phyloP scores from a whole-genome alignment of 2,888 invertebrate species.

The Griposia aprilina region DNA sequence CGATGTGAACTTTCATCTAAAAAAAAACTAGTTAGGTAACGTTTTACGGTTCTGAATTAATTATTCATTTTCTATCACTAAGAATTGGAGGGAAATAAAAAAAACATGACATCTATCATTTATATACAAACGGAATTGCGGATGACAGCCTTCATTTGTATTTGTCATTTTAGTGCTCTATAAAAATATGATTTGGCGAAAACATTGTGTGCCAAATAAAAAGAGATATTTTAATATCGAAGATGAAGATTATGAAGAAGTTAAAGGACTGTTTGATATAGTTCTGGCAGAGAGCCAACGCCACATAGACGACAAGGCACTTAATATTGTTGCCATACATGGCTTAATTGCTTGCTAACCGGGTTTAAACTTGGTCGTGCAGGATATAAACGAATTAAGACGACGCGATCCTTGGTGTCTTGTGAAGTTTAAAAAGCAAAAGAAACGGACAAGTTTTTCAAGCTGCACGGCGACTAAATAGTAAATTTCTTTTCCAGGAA shows the following conservation, averaged over 20 bases:
- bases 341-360: slow-evolving; percentile 65
- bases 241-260: slow-evolving; percentile 51
- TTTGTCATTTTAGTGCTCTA: slow-evolving; percentile 62
- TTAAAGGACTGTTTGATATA: slow-evolving; percentile 55
- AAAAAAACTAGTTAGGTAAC: slow-evolving; percentile 32
- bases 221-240: slow-evolving; percentile 59
- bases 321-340: slow-evolving; percentile 65
- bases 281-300: slow-evolving; percentile 54
- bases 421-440: slow-evolving; percentile 53
- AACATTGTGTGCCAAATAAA: slow-evolving; percentile 55
- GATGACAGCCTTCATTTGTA: slow-evolving; percentile 52
- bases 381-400: slow-evolving; percentile 62
- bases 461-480: slow-evolving; percentile 42
- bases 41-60: slow-evolving; percentile 45
- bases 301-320: slow-evolving; percentile 39
- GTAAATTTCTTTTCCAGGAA: slow-evolving; percentile 37
- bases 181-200: slow-evolving; percentile 63
- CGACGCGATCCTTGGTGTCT: slow-evolving; percentile 51
- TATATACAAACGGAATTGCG: slow-evolving; percentile 51
- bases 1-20: neutral
- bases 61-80: slow-evolving; percentile 55
- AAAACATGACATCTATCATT: slow-evolving; percentile 51
- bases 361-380: slow-evolving; percentile 60
- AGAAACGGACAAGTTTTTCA: slow-evolving; percentile 49
- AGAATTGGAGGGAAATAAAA: slow-evolving; percentile 43